Base-by-base conservation (phyloP, 2,888 invertebrate species). In the Tenodera sinensis region DNA sequence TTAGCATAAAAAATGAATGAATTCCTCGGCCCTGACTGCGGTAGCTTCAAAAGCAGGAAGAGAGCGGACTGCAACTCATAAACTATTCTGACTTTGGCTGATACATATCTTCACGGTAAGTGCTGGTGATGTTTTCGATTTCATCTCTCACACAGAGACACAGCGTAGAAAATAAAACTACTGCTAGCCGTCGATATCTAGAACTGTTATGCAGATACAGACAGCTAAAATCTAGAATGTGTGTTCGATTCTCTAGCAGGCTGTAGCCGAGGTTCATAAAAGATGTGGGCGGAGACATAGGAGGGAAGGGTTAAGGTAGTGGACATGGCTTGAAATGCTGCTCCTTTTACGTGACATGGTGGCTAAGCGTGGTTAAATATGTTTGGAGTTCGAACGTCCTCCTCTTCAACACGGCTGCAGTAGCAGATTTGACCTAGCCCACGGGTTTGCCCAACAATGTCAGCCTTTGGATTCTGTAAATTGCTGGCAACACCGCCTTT, bases 11-110 rank as follows among this genome's bases (percentile, higher is more conserved):
- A 83, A 87, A 87, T 87, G 87, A 87, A 82, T 28, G 20, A 83
- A 87, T 87, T 83, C 83, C 83, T 87, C n/a, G 81, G 20, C 81
- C 2, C 83, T 87, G 87, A 87, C 87, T 87, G 82, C 87, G 87
- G 87, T 83, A 83, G 87, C 83, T 87, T 54, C 82, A 87, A 87
- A 87, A 82, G 87, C 87, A 83, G 28, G 15, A 28, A 30, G 34
- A n/a, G 54, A 71, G 54, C 82, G 30, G 81, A 42, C 25, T n/a
- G 82, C 42, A 82, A 87, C 83, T 87, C 87, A 87, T 87, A 87
- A 30, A 87, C 82, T 87, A 82, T 87, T 71, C 54, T 71, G 54
- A 20, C 54, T 71, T 71, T 14, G 54, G 54, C 54, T 71, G 54
- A 71, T 71, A 71, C 54, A 71, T 71, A 71, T 71, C 54, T 71